Evolutionary conservation across 2,888 invertebrate genomes (phyloP), one percentile per base, ranked within the genome.

Genomic region (Xestia sexstrigata): DNA sequence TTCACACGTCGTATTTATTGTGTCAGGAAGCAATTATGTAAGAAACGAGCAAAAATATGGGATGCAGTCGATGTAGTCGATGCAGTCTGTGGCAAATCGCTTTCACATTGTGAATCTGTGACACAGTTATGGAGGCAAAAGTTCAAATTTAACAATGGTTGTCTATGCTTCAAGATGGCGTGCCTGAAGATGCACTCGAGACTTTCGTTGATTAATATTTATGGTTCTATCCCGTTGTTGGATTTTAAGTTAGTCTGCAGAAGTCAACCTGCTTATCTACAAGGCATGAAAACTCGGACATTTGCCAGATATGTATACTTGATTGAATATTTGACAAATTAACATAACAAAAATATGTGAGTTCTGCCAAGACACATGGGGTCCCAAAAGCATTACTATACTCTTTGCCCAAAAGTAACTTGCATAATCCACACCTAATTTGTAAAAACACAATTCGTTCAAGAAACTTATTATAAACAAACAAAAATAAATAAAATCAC

Each of bases 1-100:
- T 95, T 92, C 91, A 90, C 94, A 92, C 92, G 82, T 92, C 85
- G 84, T 89, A 92, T 92, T 93, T 93, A 93, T 91, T 88, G 69
- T 88, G 89, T 89, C 89, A 90, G 92, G 92, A 92, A 92, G 92
- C 89, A 91, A 93, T 93, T 92, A 92, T 76, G 81, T 83, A 83
- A 78, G 80, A 78, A 78, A 87, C 85, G 84, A 84, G 91, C 92
- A 80, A 92, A 90, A 93, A 91, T 91, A 93, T 92, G 90, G 89
- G 81, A 80, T 72, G 74, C 85, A 86, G 82, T 87, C 85, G 42
- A 26, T 65, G 65, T 65, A n/a, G 65, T 42, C 13, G 81, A 79
- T 72, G 74, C 85, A 86, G 82, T 87, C 85, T 83, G 85, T 84
- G 82, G 82, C 78, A 87, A 91, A 94, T 92, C 75, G 89, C 91